Conservation (phyloP, 2,797 vertebrate species). For the Coracias cyanogaster region DNA sequence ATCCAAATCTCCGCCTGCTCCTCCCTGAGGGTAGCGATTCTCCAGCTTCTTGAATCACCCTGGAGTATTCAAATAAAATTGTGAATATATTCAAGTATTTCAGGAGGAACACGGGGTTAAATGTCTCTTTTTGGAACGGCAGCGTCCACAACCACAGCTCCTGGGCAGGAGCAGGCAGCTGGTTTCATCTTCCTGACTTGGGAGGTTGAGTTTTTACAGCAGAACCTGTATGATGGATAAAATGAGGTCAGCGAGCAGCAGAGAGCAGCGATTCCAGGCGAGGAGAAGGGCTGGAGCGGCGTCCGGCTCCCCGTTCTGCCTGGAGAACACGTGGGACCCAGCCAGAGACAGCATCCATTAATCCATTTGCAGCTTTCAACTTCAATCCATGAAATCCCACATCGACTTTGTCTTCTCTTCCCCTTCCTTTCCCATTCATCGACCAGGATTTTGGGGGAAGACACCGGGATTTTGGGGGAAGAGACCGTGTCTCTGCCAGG, state of each 20-base stretch:
- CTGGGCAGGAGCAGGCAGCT: neutral
- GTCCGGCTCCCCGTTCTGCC: too few relatives aligned
- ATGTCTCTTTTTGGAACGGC: too few relatives aligned
- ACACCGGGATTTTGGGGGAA: neutral
- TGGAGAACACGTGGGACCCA: too few relatives aligned
- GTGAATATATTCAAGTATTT: fast-evolving
- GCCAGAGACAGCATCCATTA: too few relatives aligned
- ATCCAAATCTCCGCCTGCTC: fast-evolving
- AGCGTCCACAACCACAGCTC: fast-evolving
- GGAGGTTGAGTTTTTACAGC: too few relatives aligned
- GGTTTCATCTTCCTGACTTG: too few relatives aligned
- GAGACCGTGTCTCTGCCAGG: neutral
- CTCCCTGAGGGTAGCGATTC: neutral
- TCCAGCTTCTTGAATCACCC: fast-evolving
- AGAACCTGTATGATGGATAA: too few relatives aligned
- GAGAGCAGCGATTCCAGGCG: too few relatives aligned
- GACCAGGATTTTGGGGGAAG: neutral
- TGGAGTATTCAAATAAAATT: neutral
- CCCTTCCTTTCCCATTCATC: fast-evolving
- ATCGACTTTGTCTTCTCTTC: fast-evolving
- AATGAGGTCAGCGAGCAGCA: too few relatives aligned
- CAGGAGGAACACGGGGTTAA: neutral
- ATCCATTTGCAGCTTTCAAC: neutral
- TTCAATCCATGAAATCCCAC: neutral
- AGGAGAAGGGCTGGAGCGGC: too few relatives aligned